phyloP scores from a whole-genome alignment of 2,113 vertebrate species.

The Lates calcarifer region DNA sequence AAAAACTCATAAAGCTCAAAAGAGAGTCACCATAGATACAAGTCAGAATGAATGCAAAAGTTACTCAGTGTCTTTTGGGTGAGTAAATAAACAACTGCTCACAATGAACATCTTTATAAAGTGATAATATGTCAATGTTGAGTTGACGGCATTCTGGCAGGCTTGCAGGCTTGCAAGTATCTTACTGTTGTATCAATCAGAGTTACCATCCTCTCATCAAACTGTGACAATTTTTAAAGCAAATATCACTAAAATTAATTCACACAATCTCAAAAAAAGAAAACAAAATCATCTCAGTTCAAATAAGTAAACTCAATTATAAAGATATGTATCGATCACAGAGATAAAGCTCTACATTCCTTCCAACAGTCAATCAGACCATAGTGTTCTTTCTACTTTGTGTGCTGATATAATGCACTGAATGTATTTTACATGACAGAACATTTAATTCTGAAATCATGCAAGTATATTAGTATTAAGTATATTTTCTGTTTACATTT shows the following conservation, averaged over 20 bases:
- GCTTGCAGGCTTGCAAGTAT: too few relatives aligned
- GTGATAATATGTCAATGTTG: not conserved
- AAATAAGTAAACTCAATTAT: not conserved
- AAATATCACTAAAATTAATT: too few relatives aligned
- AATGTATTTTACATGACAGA: not conserved
- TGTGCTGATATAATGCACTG: not conserved
- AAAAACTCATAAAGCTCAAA: too few relatives aligned
- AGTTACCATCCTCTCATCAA: too few relatives aligned
- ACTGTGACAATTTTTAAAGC: too few relatives aligned
- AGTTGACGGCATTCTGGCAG: not conserved
- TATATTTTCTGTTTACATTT: conserved; percentile 13
- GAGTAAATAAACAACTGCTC: too few relatives aligned
- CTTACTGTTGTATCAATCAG: too few relatives aligned
- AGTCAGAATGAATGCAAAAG: too few relatives aligned
- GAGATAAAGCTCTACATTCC: not conserved
- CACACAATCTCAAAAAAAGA: not conserved
- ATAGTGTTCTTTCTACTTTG: not conserved
- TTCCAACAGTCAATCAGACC: not conserved
- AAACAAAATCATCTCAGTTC: not conserved
- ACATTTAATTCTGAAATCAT: not conserved
- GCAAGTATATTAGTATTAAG: conserved; percentile 10
- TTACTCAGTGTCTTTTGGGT: not conserved
- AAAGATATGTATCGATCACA: too few relatives aligned
- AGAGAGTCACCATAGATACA: not conserved
- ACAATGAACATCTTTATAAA: not conserved